phyloP scores from a whole-genome alignment of 2,113 vertebrate species.

The Cisticola juncidis region DNA sequence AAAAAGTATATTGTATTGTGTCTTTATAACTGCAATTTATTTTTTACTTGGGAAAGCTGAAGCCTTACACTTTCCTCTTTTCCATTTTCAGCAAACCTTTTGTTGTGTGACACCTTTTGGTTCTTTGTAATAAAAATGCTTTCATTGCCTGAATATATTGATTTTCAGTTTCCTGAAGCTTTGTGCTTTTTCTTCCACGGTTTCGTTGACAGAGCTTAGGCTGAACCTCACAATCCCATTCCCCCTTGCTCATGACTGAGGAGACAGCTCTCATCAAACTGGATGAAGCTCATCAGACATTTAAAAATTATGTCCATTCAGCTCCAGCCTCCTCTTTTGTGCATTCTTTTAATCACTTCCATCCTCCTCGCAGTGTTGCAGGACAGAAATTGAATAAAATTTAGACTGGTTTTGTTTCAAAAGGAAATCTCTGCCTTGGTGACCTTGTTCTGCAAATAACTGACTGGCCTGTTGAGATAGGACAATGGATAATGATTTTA shows the following conservation, averaged over 20 bases:
- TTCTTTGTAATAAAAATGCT: slow-evolving; percentile 31
- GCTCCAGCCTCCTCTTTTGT: not conserved
- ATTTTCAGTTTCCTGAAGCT: slow-evolving; percentile 17
- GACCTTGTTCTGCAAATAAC: not conserved
- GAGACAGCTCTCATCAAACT: not conserved
- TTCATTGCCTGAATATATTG: not conserved
- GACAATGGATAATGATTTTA: not conserved
- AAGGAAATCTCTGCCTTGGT: not conserved
- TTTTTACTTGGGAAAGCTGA: not conserved
- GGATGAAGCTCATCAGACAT: not conserved
- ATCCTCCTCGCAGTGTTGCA: not conserved
- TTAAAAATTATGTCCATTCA: not conserved
- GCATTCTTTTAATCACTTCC: not conserved
- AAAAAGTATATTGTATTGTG: not conserved
- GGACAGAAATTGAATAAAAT: not conserved
- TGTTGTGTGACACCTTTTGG: not conserved
- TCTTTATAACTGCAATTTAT: not conserved
- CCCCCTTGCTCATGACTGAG: not conserved
- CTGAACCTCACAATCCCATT: not conserved
- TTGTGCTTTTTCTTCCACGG: not conserved
- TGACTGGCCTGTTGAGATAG: not conserved
- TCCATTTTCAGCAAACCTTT: slow-evolving; percentile 5
- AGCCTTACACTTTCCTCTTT: not conserved
- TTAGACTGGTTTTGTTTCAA: not conserved
- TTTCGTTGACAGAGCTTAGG: not conserved